Evolutionary conservation across 2,113 vertebrate species (phyloP).

Genomic region (Pachycephala philippinensis): DNA sequence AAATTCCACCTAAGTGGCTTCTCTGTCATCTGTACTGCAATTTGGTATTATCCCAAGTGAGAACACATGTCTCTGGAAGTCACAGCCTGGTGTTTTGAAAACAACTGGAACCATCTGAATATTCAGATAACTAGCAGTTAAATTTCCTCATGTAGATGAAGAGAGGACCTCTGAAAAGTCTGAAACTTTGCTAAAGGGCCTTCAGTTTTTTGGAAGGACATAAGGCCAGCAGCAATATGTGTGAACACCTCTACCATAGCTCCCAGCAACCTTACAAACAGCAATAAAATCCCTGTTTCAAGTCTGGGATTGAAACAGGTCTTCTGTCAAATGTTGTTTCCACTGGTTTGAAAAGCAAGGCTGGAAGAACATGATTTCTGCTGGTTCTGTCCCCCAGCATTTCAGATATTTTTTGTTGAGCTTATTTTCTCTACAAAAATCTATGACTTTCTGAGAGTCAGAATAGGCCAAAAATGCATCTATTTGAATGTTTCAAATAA

Average conservation of each 20-base stretch:
- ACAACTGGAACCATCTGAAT: neutral
- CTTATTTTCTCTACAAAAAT: neutral
- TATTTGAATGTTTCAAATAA: neutral
- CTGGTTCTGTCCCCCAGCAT: neutral
- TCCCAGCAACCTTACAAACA: neutral
- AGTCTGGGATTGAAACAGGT: neutral
- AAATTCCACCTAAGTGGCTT: neutral
- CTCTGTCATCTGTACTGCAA: neutral
- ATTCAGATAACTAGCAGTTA: neutral
- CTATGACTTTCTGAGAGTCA: neutral
- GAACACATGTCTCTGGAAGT: neutral
- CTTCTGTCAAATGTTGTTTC: neutral
- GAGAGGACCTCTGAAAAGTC: neutral
- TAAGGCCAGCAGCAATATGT: neutral
- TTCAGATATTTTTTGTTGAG: accelerated
- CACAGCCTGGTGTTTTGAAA: neutral
- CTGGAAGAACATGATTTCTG: neutral
- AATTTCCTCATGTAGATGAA: neutral
- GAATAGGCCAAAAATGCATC: neutral
- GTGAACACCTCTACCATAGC: neutral
- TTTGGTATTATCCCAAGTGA: neutral
- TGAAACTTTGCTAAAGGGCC: neutral
- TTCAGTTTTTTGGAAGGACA: neutral
- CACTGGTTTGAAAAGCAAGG: neutral
- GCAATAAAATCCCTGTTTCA: neutral